Evolutionary conservation across 2,113 vertebrate species (phyloP).

Genomic region (Synchiropus splendidus): DNA sequence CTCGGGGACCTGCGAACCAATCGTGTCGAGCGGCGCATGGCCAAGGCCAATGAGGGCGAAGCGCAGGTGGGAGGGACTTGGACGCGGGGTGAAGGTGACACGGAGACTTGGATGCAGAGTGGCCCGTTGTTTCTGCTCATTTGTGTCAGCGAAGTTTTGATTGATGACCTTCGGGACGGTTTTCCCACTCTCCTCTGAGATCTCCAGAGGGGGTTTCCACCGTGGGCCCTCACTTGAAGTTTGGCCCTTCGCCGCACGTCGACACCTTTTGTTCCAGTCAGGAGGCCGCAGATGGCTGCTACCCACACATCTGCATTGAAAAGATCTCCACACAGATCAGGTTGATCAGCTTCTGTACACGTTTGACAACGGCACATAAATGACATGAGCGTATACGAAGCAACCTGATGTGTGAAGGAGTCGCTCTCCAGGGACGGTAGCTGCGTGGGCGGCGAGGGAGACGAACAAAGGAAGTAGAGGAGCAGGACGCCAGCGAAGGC

Average conservation of each 20-base stretch:
- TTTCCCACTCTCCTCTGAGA: conserved; percentile 63
- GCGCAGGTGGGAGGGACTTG: conserved; percentile 69
- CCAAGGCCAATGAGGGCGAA: conserved; percentile 72
- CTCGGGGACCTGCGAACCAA: conserved; percentile 46
- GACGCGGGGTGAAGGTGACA: conserved; percentile 64
- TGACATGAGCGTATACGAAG: conserved; percentile 23
- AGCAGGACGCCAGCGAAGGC: conserved; percentile 50
- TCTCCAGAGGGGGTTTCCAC: conserved; percentile 40
- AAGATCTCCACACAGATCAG: conserved; percentile 52
- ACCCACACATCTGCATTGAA: conserved; percentile 90
- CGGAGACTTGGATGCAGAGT: conserved; percentile 41
- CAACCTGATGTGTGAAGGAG: conserved; percentile 44
- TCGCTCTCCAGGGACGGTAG: conserved; percentile 59
- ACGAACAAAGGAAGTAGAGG: conserved; percentile 65
- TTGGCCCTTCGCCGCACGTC: conserved; percentile 68
- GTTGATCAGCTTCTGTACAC: conserved; percentile 13
- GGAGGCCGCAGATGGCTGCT: conserved; percentile 81
- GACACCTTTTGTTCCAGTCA: conserved; percentile 68
- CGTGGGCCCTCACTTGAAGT: conserved; percentile 38
- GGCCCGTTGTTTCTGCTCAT: conserved; percentile 80
- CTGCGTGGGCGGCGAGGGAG: conserved; percentile 66
- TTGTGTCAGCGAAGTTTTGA: conserved; percentile 84
- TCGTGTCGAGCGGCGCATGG: conserved; percentile 25
- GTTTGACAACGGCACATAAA: conserved; percentile 8
- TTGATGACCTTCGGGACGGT: conserved; percentile 86